Evolutionary conservation across 1,140 invertebrate genomes (phyloP), one percentile per base, ranked within the genome.

Genomic region (Eurosta solidaginis): DNA sequence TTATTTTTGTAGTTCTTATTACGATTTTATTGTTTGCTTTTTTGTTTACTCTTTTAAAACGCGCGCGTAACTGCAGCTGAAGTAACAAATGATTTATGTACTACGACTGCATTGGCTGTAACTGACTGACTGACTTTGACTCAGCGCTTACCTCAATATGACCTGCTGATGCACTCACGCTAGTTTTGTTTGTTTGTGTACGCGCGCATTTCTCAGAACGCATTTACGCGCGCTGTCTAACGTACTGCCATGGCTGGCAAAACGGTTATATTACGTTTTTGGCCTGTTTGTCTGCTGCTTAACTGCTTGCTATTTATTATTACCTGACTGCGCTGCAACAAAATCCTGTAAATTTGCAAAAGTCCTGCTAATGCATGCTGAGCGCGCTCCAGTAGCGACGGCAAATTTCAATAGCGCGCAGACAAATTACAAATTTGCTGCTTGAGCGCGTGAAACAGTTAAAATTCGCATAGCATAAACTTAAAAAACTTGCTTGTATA

Each of bases 361-460:
- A 40, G 59, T 68, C 59, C 59, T 68, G 59, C 73, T 74, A 49
- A 74, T 74, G 73, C 42, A 74, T 74, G 17, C n/a, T 27, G 33
- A 14, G 12, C 36, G n/a, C n/a, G 42, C 68, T 74, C 36, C 68
- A 74, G 29, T 74, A 49, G 42, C 73, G 73, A 74, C 73, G 73
- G 73, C 73, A 74, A 74, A n/a, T n/a, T 74, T 29, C 73, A 74
- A 36, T 12, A 47, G 40, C 22, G 73, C 22, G 27, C 4, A n/a
- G n/a, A n/a, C n/a, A n/a, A n/a, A n/a, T n/a, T n/a, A n/a, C n/a
- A n/a, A 59, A 59, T 40, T 29, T 68, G 29, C 59, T 10, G 17
- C 59, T 68, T 20, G 2, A 68, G 33, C 33, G 59, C 59, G 59
- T 36, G 59, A 6, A 68, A 68, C 59, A 42, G 33, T 3, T 10